Percentiles rank a stretch among this genome's conserved stretches.
Conservation (phyloP, 2,113 vertebrate genomes). For the Mus musculus region DNA sequence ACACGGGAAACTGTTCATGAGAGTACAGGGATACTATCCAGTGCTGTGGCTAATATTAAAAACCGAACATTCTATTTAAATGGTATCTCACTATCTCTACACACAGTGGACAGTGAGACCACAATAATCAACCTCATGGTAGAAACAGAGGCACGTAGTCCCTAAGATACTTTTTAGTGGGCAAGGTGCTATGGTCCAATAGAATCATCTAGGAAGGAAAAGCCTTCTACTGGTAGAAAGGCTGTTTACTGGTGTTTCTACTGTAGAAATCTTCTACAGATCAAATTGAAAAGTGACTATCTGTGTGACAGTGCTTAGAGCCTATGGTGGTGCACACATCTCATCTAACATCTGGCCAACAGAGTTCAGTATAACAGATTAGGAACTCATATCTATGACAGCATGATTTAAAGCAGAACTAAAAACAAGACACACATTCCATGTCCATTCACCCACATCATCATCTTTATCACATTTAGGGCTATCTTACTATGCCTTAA, state of each 20-base stretch:
- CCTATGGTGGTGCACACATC: conserved; percentile 83
- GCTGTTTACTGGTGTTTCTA: conserved; percentile 87
- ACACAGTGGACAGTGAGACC: conserved; percentile 80
- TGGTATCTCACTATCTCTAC: conserved; percentile 74
- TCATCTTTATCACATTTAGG: conserved; percentile 56
- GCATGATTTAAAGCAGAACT: conserved; percentile 77
- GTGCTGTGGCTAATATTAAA: conserved; percentile 84
- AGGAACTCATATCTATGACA: conserved; percentile 71
- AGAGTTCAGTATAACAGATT: conserved; percentile 66
- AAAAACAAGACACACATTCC: conserved; percentile 62
- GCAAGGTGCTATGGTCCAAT: conserved; percentile 83
- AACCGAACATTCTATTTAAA: conserved; percentile 78
- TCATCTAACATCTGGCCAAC: conserved; percentile 80
- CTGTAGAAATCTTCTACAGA: conserved; percentile 86
- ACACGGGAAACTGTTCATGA: conserved; percentile 80
- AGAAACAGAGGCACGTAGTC: conserved; percentile 82
- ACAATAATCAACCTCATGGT: conserved; percentile 82
- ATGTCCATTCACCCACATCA: conserved; percentile 3
- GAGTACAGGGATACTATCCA: conserved; percentile 84
- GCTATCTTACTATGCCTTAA: conserved; percentile 52
- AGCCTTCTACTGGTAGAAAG: conserved; percentile 85
- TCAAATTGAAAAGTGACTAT: conserved; percentile 81
- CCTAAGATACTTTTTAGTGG: conserved; percentile 80
- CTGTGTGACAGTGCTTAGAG: conserved; percentile 84
- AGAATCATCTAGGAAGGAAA: conserved; percentile 78